Conservation (phyloP, 1,140 invertebrate species). For the Coenobita brevimanus region DNA sequence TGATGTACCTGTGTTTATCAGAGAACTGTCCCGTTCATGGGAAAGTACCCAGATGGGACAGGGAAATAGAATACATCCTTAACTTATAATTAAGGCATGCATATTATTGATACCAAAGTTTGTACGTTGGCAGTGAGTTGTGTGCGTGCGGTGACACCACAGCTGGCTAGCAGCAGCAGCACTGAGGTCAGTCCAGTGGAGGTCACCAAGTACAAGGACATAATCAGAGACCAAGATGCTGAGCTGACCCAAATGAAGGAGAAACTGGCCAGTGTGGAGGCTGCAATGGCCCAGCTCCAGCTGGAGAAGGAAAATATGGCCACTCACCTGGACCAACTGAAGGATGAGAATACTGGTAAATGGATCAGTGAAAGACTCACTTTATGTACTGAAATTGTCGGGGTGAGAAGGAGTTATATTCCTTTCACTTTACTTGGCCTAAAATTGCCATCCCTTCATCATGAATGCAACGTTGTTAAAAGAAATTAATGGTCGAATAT, state of each 20-base stretch:
- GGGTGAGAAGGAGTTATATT: neutral
- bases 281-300: constrained; percentile 5
- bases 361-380: neutral
- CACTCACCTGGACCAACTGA: constrained; percentile 36
- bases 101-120: no score
- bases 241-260: constrained; percentile 32
- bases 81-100: no score
- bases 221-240: constrained; percentile 57
- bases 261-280: neutral
- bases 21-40: no score
- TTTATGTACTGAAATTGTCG: neutral
- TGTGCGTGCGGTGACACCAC: constrained; percentile 45
- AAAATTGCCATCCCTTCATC: no score
- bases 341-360: constrained; percentile 50
- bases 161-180: constrained; percentile 35
- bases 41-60: no score
- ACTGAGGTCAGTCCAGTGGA: constrained; percentile 46
- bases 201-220: constrained; percentile 62
- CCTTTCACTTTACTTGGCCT: no score
- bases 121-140: constrained; percentile 25
- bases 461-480: no score
- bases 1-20: no score
- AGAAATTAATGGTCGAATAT: no score
- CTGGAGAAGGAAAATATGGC: constrained; percentile 24
- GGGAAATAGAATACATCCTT: no score